Evolutionary conservation across 2,797 vertebrate species (phyloP), one percentile per base, ranked within the genome.

Genomic region (Hozukius guyotensis): DNA sequence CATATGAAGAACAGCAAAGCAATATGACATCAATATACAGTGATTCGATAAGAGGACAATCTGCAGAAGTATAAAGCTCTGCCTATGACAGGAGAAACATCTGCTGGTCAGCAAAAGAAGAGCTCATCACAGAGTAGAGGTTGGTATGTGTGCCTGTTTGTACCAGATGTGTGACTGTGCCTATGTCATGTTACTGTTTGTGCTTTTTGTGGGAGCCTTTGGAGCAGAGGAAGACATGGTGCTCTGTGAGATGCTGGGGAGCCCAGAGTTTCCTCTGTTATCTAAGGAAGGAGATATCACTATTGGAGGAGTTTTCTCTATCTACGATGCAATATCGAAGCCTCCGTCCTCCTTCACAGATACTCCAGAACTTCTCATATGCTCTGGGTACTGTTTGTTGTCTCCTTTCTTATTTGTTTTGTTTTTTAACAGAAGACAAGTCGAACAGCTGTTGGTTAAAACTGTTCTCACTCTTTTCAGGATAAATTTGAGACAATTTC

Each of bases 291-390:
- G 96, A 11, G 90, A 95, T 61, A 66, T 96, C n/a, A 92, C 62
- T 59, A 93, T 96, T 74, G 96, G 96, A 78, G 96, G 93, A 69
- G 91, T 93, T 62, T 96, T 96, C 89, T 95, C 95, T 36, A 93
- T 96, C 57, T 94, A 96, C 27, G 84, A 71, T 72, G 67, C 94
- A 89, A 87, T 94, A 61, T 83, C 89, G 59, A 72, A 72, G n/a
- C 85, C 91, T 80, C 68, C 56, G 1, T 75, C 88, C 4, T 89
- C 88, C 20, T 91, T 94, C 74, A 94, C 75, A 77, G 86, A 89
- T 24, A 82, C 85, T 71, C 95, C 95, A 72, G 76, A 89, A 57
- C 69, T 53, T 78, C 81, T 95, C 27, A 81, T 8, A 25, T 96
- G 96, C 76, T 92, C 95, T 90, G 90, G 95, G 95, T 92, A 94